Conservation (phyloP, 2,797 vertebrate species). For the Melanotaenia maccullochi region DNA sequence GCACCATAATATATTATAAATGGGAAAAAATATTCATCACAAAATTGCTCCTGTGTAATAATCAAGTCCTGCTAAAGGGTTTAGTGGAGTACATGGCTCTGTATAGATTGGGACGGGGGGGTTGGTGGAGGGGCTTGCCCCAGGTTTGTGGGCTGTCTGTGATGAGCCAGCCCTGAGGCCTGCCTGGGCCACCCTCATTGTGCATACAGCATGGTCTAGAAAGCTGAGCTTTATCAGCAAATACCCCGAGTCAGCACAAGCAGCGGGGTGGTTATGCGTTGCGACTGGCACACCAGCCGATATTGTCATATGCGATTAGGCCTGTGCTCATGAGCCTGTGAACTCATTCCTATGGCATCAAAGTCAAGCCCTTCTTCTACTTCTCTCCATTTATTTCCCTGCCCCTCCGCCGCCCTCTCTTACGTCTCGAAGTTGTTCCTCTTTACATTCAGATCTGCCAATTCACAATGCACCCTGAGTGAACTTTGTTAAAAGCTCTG, state of each 20-base stretch:
- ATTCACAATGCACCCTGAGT: conserved; percentile 46
- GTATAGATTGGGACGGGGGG: conserved; percentile 29
- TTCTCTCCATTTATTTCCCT: conserved; percentile 57
- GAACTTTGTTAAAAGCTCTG: conserved; percentile 45
- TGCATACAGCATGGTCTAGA: conserved; percentile 77
- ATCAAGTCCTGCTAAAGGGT: conserved; percentile 57
- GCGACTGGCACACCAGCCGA: conserved; percentile 82
- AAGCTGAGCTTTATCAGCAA: conserved; percentile 81
- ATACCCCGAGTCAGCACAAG: conserved; percentile 78
- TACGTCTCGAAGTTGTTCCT: conserved; percentile 42
- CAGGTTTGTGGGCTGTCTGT: conserved; percentile 44
- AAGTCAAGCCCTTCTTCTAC: conserved; percentile 62
- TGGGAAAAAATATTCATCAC: conserved; percentile 54
- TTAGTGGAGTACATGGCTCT: conserved; percentile 42
- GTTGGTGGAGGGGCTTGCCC: conserved; percentile 24
- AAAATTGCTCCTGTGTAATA: conserved; percentile 64
- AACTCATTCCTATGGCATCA: conserved; percentile 80
- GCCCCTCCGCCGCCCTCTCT: conserved; percentile 56
- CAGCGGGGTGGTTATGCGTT: conserved; percentile 73
- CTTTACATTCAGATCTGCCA: conserved; percentile 40
- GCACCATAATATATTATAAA: conserved; percentile 57
- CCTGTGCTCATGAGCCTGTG: conserved; percentile 78
- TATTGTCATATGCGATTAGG: conserved; percentile 84
- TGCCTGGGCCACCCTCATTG: conserved; percentile 74
- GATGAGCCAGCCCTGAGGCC: conserved; percentile 64